Base-by-base conservation (phyloP, 2,797 vertebrate genomes). In the Vipera latastei region DNA sequence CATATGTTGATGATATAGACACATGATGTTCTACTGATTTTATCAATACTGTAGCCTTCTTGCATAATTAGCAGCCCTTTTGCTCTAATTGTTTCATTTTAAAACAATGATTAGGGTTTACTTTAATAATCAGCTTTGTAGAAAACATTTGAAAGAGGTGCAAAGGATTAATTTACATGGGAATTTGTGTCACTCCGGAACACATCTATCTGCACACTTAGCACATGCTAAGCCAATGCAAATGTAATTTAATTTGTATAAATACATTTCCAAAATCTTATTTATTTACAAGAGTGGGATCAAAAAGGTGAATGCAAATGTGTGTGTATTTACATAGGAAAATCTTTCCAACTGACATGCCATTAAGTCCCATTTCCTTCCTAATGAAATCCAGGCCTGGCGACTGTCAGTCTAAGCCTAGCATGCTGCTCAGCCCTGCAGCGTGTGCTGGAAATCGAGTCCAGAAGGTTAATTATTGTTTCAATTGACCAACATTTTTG, bases 401-500 rank as follows among this genome's bases (percentile, higher is more conserved):
- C 28, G 95, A 91, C 60, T 51, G 88, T 7, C 96, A 92, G 90
- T 88, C 87, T 91, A 96, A 95, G 65, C n/a, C 3, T 0, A 0
- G 14, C 1, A n/a, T 0, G 0, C 85, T 38, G 90, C 86, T 0
- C n/a, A 93, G 90, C 92, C 95, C 94, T 92, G 86, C 0, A 0
- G 20, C 28, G 56, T 91, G 94, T 0, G 9, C 11, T 94, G 88
- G 88, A 93, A 95, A 96, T 94, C 63, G 56, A 65, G 93, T 4
- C 95, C 96, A 95, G 94, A 89, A 95, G 90, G 83, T 86, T 93
- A 83, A 91, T 95, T 96, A 93, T 92, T 95, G 87, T 94, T 86
- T 63, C 93, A 53, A 93, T 93, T 97, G 95, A 96, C 96, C 96
- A 97, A 93, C 91, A 92, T 96, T 97, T 96, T 95, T 95, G 93